Evolutionary conservation across 2,797 vertebrate species (phyloP).

Genomic region (Botia kubotai): DNA sequence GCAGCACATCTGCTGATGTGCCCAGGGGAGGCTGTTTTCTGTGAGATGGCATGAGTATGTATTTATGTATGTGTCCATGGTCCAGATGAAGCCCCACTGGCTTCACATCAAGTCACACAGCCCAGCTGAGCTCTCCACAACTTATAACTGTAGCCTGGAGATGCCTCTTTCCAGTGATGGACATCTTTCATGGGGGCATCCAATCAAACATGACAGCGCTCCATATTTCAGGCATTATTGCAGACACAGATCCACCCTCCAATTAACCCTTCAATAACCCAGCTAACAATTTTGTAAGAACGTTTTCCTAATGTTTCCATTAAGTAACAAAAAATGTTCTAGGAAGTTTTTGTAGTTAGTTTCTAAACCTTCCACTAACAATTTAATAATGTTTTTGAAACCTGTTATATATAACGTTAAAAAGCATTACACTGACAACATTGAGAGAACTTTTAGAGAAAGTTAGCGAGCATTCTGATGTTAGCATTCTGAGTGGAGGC

Average conservation of each 20-base stretch:
- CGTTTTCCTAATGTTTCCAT: too few species aligned
- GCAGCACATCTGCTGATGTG: constrained; percentile 50
- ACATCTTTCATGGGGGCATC: neutral
- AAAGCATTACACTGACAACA: too few species aligned
- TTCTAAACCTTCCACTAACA: too few species aligned
- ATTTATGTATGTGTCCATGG: constrained; percentile 6
- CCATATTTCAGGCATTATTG: neutral
- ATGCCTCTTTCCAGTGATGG: constrained; percentile 2
- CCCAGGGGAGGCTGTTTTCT: constrained; percentile 42
- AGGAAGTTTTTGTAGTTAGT: too few species aligned
- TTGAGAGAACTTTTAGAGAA: too few species aligned
- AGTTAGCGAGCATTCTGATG: too few species aligned
- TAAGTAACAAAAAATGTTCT: too few species aligned
- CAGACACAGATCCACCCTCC: neutral
- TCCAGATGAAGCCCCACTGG: constrained; percentile 49
- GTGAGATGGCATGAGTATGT: constrained; percentile 1
- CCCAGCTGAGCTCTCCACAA: constrained; percentile 49
- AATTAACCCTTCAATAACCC: neutral
- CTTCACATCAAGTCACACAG: constrained; percentile 41
- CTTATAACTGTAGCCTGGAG: constrained; percentile 38
- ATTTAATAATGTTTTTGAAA: too few species aligned
- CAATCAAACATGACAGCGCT: neutral
- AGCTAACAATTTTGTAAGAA: too few species aligned
- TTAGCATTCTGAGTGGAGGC: neutral
- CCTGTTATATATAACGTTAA: too few species aligned